Conservation (phyloP, 1,140 invertebrate genomes). For the Polypedilum pembai region DNA sequence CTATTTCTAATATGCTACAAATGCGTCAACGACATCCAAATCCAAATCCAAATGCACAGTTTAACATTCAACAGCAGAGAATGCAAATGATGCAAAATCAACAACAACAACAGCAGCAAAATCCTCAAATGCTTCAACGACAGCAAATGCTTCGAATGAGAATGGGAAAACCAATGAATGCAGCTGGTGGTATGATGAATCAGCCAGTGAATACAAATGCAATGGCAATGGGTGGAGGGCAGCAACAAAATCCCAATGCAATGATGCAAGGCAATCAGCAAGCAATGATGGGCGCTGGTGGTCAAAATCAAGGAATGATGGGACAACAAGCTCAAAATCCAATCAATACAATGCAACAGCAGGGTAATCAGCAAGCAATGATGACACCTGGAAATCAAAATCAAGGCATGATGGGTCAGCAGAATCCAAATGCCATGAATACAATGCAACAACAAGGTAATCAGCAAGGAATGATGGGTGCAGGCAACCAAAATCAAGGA, state of each 20-base stretch:
- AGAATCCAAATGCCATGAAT: not conserved
- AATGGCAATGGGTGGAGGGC: not conserved
- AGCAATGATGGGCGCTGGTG: not conserved
- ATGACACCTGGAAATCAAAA: not conserved
- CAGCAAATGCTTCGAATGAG: slow-evolving; percentile 30
- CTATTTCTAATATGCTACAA: slow-evolving; percentile 72
- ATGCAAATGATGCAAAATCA: slow-evolving; percentile 34
- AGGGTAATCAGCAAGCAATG: not conserved
- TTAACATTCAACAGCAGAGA: slow-evolving; percentile 47
- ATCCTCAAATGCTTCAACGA: slow-evolving; percentile 33
- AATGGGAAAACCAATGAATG: slow-evolving; percentile 16
- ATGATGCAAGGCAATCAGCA: not conserved
- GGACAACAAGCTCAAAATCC: not conserved
- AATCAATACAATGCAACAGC: not conserved
- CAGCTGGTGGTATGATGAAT: not conserved
- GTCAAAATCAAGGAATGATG: not conserved
- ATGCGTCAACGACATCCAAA: slow-evolving; percentile 52
- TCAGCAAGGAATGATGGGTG: not conserved
- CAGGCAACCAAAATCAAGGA: slow-evolving; percentile 7
- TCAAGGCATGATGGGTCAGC: not conserved
- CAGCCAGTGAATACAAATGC: not conserved
- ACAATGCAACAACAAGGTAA: not conserved
- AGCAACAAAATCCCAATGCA: not conserved
- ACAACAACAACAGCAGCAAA: slow-evolving; percentile 32
- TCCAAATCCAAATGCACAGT: slow-evolving; percentile 43